Evolutionary conservation across 2,888 invertebrate genomes (phyloP).

Genomic region (Habroteleia sp.): DNA sequence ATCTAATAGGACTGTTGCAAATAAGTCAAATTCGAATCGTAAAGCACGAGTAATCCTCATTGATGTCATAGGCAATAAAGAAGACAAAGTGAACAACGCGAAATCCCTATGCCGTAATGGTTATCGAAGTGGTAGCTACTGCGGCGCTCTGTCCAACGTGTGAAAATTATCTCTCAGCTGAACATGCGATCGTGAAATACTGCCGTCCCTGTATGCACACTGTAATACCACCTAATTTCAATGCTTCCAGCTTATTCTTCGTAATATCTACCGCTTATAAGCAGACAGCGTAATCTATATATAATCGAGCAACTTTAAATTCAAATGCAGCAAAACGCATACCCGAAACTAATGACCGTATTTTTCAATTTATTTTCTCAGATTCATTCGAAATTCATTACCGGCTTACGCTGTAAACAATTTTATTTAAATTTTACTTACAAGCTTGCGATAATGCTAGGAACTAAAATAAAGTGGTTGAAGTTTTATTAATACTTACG

Average conservation of each 20-base stretch:
- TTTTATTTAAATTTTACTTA: no score
- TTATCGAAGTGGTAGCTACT: conserved; percentile 66
- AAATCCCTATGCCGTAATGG: conserved; percentile 66
- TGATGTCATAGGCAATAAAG: conserved; percentile 67
- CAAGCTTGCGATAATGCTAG: no score
- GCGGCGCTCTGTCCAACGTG: conserved; percentile 67
- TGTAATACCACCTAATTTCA: conserved; percentile 57
- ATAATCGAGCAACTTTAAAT: conserved; percentile 19
- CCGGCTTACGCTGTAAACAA: no score
- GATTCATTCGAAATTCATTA: no score
- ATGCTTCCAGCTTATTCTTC: conserved; percentile 40
- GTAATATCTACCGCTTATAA: conserved; percentile 38
- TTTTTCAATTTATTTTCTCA: no score
- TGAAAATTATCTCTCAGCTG: conserved; percentile 70
- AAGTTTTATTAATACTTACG: no score
- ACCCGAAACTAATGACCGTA: no score
- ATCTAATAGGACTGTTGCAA: conserved; percentile 2
- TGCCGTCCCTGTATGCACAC: conserved; percentile 37
- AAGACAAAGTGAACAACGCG: conserved; percentile 69
- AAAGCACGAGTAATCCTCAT: conserved; percentile 22
- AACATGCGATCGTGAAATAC: conserved; percentile 69
- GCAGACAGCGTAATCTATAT: conserved; percentile 20
- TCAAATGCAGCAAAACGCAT: no score
- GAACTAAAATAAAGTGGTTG: no score
- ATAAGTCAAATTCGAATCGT: conserved; percentile 21